A percentile compares a stretch with the other conserved stretches of the same genome.
phyloP scores from a whole-genome alignment of 2,888 invertebrate species.

The Ariolimax columbianus region DNA sequence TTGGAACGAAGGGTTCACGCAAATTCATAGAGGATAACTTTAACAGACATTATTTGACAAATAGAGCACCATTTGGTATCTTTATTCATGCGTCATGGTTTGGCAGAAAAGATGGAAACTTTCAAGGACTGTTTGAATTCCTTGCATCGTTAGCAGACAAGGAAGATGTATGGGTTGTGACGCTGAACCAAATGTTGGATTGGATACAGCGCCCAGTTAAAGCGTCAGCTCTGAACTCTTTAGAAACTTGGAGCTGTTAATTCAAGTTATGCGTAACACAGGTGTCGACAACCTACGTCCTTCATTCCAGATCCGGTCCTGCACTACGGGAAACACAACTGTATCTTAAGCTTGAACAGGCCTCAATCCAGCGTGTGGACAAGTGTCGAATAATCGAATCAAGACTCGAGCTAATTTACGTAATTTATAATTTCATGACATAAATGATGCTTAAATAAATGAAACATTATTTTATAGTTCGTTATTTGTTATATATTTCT shows the following conservation, averaged over 20 bases:
- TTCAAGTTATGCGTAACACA: too few species aligned
- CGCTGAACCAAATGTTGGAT: slow-evolving; percentile 58
- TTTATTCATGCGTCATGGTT: slow-evolving; percentile 91
- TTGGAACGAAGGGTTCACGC: slow-evolving; percentile 54
- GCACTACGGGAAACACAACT: too few species aligned
- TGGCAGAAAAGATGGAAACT: slow-evolving; percentile 57
- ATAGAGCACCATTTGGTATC: slow-evolving; percentile 87
- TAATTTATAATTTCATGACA: too few species aligned
- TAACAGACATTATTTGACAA: slow-evolving; percentile 84
- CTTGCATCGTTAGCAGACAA: slow-evolving; percentile 54
- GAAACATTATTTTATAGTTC: too few species aligned
- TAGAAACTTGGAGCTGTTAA: slow-evolving; percentile 56
- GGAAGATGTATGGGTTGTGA: slow-evolving; percentile 62
- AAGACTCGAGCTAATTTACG: too few species aligned
- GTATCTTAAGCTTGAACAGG: too few species aligned
- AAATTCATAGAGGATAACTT: slow-evolving; percentile 86
- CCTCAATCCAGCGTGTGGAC: too few species aligned
- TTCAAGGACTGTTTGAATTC: slow-evolving; percentile 58
- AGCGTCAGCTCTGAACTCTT: slow-evolving; percentile 38
- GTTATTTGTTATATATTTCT: too few species aligned
- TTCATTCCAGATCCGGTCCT: too few species aligned
- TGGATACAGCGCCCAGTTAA: slow-evolving; percentile 61
- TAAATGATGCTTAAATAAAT: too few species aligned
- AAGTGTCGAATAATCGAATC: too few species aligned
- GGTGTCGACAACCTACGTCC: too few species aligned